Evolutionary conservation across 2,797 vertebrate genomes (phyloP).

Genomic region (Silurus lanzhouensis): DNA sequence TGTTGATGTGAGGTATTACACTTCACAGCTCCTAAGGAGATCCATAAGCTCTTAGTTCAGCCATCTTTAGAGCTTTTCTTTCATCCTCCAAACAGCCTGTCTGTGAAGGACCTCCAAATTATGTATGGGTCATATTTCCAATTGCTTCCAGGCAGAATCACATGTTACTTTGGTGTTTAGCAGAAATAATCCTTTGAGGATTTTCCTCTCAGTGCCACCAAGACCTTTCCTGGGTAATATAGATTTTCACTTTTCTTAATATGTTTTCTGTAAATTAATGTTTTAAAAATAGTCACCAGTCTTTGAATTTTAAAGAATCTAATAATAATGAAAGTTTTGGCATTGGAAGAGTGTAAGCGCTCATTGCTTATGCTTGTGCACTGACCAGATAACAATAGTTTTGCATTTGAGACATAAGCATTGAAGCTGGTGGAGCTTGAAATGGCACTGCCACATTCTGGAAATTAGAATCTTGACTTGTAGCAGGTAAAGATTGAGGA

Average conservation of each 20-base stretch:
- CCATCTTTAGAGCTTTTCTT: constrained; percentile 43
- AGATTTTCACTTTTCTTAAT: constrained; percentile 43
- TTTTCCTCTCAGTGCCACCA: constrained; percentile 15
- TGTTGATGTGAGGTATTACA: constrained; percentile 36
- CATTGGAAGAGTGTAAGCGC: constrained; percentile 16
- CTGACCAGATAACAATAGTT: background rate
- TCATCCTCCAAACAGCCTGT: constrained; percentile 32
- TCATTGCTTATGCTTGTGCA: constrained; percentile 34
- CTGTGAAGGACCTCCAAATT: constrained; percentile 38
- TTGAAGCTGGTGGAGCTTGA: too few species aligned
- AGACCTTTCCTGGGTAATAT: constrained; percentile 42
- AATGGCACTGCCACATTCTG: too few species aligned
- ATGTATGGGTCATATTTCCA: constrained; percentile 31
- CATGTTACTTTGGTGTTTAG: constrained; percentile 36
- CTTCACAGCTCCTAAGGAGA: constrained; percentile 31
- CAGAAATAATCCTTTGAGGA: constrained; percentile 33
- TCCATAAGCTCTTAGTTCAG: constrained; percentile 27
- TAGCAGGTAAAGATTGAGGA: too few species aligned
- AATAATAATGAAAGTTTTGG: constrained; percentile 32
- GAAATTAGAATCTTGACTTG: constrained; percentile 10
- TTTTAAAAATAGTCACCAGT: constrained; percentile 34
- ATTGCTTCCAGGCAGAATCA: constrained; percentile 27
- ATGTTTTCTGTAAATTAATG: constrained; percentile 39
- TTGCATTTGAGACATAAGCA: too few species aligned
- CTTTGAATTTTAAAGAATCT: constrained; percentile 42